Percentiles rank a stretch among this genome's conserved stretches.
These are phyloP conservation scores for Ganaspis sp. DNA, from an alignment of 1,140 invertebrate genomes.

Conservation along the genomic window DNA sequence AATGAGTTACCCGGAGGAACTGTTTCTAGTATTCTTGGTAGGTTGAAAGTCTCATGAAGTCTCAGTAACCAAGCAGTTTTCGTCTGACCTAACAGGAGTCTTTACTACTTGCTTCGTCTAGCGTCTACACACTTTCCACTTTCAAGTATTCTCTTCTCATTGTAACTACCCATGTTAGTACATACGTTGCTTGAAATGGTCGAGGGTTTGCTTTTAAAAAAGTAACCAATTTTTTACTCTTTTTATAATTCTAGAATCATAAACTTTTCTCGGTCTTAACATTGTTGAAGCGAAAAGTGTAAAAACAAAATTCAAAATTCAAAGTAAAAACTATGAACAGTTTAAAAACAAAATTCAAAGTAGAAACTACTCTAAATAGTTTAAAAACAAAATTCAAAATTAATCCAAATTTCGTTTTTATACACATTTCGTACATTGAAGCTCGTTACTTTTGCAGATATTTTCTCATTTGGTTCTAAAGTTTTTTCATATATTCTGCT, in stretches of 20 bases:
- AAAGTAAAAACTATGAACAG: too few species aligned
- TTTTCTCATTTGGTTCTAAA: neutral
- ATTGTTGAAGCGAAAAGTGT: neutral
- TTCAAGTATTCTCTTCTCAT: neutral
- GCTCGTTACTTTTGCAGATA: neutral
- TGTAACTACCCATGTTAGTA: neutral
- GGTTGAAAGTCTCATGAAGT: slow-evolving; percentile 18
- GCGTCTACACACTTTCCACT: neutral
- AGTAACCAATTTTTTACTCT: neutral
- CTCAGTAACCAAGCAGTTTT: neutral
- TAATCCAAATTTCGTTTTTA: too few species aligned
- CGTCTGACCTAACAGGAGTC: slow-evolving; percentile 13
- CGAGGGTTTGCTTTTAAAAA: neutral
- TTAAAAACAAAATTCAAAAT: slow-evolving; percentile 3
- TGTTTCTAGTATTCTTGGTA: neutral
- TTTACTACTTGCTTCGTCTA: neutral
- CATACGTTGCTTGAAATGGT: neutral
- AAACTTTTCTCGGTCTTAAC: neutral
- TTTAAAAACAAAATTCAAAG: neutral
- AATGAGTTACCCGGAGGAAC: neutral
- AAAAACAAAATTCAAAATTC: neutral
- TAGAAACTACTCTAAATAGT: neutral
- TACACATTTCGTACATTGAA: neutral
- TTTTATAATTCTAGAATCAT: neutral
- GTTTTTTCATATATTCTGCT: neutral